Percentiles rank a stretch among this genome's conserved stretches.
These are phyloP conservation scores for Pangasius sanitwongsei DNA, from an alignment of 2,797 vertebrate species.

Conservation along the genomic window DNA sequence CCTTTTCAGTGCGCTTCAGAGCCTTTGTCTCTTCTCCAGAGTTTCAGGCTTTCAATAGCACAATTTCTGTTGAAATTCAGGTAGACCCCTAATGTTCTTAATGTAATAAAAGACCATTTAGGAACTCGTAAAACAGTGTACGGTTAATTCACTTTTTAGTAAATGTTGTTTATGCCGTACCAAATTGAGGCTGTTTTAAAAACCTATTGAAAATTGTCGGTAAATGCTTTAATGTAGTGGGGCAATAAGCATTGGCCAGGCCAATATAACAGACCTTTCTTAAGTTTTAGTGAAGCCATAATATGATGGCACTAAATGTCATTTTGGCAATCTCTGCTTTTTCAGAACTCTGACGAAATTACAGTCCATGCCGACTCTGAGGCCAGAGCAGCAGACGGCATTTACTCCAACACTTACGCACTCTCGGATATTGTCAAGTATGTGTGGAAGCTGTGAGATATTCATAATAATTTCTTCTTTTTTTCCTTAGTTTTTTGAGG, in stretches of 20 bases:
- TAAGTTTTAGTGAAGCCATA: not conserved
- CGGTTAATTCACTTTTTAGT: too few relatives aligned
- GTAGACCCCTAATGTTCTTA: slow-evolving; percentile 51
- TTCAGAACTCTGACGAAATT: slow-evolving; percentile 71
- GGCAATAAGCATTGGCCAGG: not conserved
- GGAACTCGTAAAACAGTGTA: too few relatives aligned
- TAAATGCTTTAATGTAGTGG: not conserved
- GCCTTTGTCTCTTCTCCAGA: slow-evolving; percentile 66
- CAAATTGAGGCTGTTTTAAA: not conserved
- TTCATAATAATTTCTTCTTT: not conserved
- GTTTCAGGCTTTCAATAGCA: slow-evolving; percentile 64
- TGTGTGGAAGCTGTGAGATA: slow-evolving; percentile 21
- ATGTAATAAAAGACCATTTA: not conserved
- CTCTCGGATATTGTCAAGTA: slow-evolving; percentile 71
- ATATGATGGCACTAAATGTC: not conserved
- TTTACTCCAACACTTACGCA: slow-evolving; percentile 54
- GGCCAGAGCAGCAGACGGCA: slow-evolving; percentile 51
- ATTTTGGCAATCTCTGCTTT: not conserved
- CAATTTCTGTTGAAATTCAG: slow-evolving; percentile 69
- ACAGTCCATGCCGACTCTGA: slow-evolving; percentile 62
- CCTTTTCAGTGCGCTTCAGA: slow-evolving; percentile 66
- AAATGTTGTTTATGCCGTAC: not conserved
- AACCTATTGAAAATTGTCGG: not conserved
- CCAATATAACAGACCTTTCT: not conserved
- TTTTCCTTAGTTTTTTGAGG: not conserved